A percentile compares a stretch with the other conserved stretches of the same genome.
These are phyloP conservation scores for Rotaria sp. DNA, from an alignment of 2,888 invertebrate genomes.

Conservation along the genomic window DNA sequence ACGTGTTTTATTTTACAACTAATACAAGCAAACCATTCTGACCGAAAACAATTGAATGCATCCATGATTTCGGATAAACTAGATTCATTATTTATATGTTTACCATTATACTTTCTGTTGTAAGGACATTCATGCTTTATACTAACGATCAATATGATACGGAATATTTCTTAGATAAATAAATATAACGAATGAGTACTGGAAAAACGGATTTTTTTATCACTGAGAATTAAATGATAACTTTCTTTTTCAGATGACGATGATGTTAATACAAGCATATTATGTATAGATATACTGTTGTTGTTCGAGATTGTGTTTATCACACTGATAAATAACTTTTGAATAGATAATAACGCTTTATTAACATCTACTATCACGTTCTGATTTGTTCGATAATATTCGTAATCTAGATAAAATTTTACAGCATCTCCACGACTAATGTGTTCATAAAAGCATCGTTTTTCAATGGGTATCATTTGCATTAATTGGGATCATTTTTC, in stretches of 20 bases:
- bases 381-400: not conserved
- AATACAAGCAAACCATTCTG: not conserved
- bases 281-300: not conserved
- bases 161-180: not conserved
- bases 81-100: not conserved
- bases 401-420: not conserved
- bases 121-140: not conserved
- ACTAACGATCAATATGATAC: not conserved
- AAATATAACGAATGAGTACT: not conserved
- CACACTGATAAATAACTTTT: not conserved
- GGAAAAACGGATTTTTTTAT: not conserved
- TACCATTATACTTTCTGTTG: not conserved
- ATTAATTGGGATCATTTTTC: not conserved
- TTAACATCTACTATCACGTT: not conserved
- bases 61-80: not conserved
- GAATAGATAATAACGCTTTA: not conserved
- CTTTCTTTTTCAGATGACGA: not conserved
- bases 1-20: not conserved
- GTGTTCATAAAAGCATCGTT: not conserved
- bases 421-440: not conserved
- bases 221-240: not conserved
- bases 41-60: not conserved
- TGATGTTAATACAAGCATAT: not conserved
- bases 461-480: not conserved
- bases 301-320: not conserved